Percentiles rank a stretch among this genome's conserved stretches.
These are phyloP conservation scores for Pachycephus smyrnensis DNA, from an alignment of 2,888 invertebrate genomes.

Conservation along the genomic window DNA sequence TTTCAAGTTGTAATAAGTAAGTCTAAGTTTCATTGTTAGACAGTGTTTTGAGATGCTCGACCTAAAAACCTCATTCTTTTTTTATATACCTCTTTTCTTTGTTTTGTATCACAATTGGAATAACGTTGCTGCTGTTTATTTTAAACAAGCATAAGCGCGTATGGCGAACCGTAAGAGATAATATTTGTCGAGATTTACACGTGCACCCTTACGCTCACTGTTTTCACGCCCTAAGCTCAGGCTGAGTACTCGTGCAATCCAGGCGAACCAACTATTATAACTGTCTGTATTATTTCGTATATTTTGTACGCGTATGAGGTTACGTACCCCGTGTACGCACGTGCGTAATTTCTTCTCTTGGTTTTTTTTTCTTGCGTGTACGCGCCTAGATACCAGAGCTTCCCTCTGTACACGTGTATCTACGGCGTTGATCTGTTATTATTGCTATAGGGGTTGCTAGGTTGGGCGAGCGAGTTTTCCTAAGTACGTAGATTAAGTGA, in stretches of 20 bases:
- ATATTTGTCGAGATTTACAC: slow-evolving; percentile 55
- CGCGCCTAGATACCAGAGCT: background rate
- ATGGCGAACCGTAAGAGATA: slow-evolving; percentile 39
- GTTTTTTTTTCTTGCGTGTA: background rate
- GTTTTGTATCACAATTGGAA: background rate
- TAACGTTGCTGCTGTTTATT: slow-evolving; percentile 12
- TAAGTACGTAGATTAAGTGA: background rate
- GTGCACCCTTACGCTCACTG: slow-evolving; percentile 40
- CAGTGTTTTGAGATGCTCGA: too few species aligned
- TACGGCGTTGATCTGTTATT: background rate
- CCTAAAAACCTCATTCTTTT: background rate
- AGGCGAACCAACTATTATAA: background rate
- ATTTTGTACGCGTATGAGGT: slow-evolving; percentile 1
- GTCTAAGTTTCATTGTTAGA: background rate
- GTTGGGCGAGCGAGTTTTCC: background rate
- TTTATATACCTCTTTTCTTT: background rate
- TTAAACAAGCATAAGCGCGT: slow-evolving; percentile 34
- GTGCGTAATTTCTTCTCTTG: background rate
- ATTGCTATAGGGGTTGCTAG: background rate
- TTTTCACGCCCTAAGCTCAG: slow-evolving; percentile 43
- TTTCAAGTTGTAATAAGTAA: background rate
- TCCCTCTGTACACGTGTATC: background rate
- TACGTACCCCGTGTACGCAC: slow-evolving; percentile 9
- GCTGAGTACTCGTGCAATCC: background rate
- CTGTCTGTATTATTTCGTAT: background rate